Conservation (phyloP, 2,888 invertebrate species). For the Acronicta psi region DNA sequence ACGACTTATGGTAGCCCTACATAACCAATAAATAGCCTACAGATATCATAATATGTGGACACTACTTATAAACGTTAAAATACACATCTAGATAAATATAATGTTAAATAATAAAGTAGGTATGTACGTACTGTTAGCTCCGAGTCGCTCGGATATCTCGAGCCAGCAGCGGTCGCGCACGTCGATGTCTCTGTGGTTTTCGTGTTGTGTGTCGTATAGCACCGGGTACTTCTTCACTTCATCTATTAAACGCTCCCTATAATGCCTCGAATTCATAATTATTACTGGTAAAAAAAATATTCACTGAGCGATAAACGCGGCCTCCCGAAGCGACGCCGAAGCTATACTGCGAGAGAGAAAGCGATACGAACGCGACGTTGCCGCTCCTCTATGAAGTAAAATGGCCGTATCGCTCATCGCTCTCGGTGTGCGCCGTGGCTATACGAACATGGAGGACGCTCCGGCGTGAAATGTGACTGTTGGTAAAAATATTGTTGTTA, state of each 20-base stretch:
- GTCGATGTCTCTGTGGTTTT: conserved; percentile 82
- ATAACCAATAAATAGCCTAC: too few species aligned
- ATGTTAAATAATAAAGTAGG: not conserved
- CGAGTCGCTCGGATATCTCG: conserved; percentile 79
- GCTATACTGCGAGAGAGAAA: conserved; percentile 82
- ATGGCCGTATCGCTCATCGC: conserved; percentile 70
- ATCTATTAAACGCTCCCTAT: conserved; percentile 79
- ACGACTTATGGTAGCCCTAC: too few species aligned
- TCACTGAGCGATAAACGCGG: conserved; percentile 57
- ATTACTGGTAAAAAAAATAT: conserved; percentile 8
- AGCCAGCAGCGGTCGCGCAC: conserved; percentile 83
- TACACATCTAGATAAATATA: not conserved
- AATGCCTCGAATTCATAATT: conserved; percentile 66
- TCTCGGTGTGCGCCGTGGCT: conserved; percentile 72
- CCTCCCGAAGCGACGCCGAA: conserved; percentile 67
- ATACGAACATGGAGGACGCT: not conserved
- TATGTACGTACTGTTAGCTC: conserved; percentile 73
- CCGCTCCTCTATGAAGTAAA: conserved; percentile 61
- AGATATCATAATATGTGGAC: too few species aligned
- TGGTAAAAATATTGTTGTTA: not conserved
- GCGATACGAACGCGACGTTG: conserved; percentile 73
- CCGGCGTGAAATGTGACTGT: not conserved
- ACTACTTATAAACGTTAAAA: too few species aligned
- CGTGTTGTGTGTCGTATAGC: conserved; percentile 82
- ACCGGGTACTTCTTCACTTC: conserved; percentile 83